Conservation (phyloP, 2,797 vertebrate species). For the Danio aesculapii region DNA sequence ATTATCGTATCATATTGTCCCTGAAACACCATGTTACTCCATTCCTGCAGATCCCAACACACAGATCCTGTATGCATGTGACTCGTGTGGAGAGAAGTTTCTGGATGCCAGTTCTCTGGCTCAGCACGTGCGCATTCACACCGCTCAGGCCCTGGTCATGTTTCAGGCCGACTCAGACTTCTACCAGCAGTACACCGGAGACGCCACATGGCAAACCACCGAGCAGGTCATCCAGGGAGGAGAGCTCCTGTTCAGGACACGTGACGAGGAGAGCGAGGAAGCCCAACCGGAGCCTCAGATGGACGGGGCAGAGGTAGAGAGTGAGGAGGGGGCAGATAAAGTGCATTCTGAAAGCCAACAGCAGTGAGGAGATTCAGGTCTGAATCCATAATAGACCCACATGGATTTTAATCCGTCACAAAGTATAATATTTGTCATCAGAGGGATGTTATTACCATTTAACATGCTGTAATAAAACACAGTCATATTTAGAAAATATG, state of each 20-base stretch:
- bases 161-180: conserved; percentile 97
- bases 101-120: conserved; percentile 92
- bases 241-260: conserved; percentile 86
- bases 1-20: not conserved
- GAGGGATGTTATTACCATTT: conserved; percentile 13
- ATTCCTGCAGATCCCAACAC: conserved; percentile 90
- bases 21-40: conserved; percentile 15
- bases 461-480: not conserved
- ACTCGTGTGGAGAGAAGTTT: conserved; percentile 97
- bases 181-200: conserved; percentile 88
- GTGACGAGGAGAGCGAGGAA: conserved; percentile 68
- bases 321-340: conserved; percentile 55
- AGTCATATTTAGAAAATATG: not conserved
- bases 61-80: conserved; percentile 95
- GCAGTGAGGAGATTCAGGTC: conserved; percentile 32
- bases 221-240: conserved; percentile 90
- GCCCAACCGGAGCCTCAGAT: conserved; percentile 54
- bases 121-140: conserved; percentile 97
- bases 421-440: conserved; percentile 14
- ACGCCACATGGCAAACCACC: conserved; percentile 84
- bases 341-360: conserved; percentile 64
- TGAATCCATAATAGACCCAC: conserved; percentile 6
- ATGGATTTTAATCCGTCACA: conserved; percentile 14
- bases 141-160: conserved; percentile 97
- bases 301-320: conserved; percentile 51